These are phyloP conservation scores for Mus musculus DNA, from an alignment of 2,113 vertebrate genomes.

Conservation along the genomic window GRCm39 chr10:21937001-21937500, in stretches of 20 bases:
- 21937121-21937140: neutral
- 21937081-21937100: neutral
- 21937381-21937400: neutral
- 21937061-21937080: neutral
- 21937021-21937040: neutral
- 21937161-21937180: neutral
- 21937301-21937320: neutral
- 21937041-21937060: neutral
- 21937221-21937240: neutral
- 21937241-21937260: neutral
- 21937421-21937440: neutral
- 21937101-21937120: neutral
- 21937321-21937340: neutral
- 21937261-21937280: neutral
- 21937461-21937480: neutral
- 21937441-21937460: neutral
- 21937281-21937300: neutral
- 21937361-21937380: neutral
- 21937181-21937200: neutral
- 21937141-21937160: neutral
- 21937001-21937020: too few species aligned
- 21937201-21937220: neutral
- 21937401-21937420: neutral
- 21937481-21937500: neutral
- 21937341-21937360: neutral